A percentile compares a stretch with the other conserved stretches of the same genome.
Conservation (phyloP, 2,797 vertebrate genomes). For the Gadopsis marmoratus region DNA sequence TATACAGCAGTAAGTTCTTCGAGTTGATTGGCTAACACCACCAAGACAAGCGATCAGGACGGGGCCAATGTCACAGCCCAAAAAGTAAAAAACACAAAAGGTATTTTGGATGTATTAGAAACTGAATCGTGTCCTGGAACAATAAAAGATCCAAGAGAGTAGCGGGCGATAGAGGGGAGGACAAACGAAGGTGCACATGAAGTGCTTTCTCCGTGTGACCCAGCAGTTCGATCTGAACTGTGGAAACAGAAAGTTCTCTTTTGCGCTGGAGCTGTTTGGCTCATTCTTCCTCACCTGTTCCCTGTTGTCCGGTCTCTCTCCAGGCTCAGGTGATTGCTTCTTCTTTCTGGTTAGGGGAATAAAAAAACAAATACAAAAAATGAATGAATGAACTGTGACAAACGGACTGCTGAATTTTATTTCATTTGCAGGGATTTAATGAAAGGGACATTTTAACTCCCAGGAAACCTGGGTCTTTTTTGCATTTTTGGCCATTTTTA, state of each 20-base stretch:
- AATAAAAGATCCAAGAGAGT: too few relatives aligned
- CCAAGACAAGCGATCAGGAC: too few relatives aligned
- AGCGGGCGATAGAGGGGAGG: too few relatives aligned
- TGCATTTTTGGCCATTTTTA: background rate
- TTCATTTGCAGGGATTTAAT: background rate
- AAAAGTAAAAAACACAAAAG: too few relatives aligned
- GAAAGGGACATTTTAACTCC: background rate
- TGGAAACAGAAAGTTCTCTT: background rate
- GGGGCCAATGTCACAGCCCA: too few relatives aligned
- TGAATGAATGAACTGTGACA: background rate
- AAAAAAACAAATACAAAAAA: background rate
- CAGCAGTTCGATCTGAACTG: background rate
- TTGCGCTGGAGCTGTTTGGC: background rate
- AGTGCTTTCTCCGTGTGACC: background rate
- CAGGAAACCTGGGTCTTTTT: background rate
- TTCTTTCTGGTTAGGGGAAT: conserved; percentile 20
- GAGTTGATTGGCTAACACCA: too few relatives aligned
- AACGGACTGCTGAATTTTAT: background rate
- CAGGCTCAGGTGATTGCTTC: background rate
- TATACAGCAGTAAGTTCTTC: too few relatives aligned
- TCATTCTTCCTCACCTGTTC: conserved; percentile 27
- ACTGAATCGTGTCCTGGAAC: too few relatives aligned
- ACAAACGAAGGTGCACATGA: background rate
- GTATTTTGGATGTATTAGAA: too few relatives aligned
- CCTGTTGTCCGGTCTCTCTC: background rate